A percentile compares a stretch with the other conserved stretches of the same genome.
Evolutionary conservation across 2,797 vertebrate species (phyloP).

Genomic region (Sciaenops ocellatus): DNA sequence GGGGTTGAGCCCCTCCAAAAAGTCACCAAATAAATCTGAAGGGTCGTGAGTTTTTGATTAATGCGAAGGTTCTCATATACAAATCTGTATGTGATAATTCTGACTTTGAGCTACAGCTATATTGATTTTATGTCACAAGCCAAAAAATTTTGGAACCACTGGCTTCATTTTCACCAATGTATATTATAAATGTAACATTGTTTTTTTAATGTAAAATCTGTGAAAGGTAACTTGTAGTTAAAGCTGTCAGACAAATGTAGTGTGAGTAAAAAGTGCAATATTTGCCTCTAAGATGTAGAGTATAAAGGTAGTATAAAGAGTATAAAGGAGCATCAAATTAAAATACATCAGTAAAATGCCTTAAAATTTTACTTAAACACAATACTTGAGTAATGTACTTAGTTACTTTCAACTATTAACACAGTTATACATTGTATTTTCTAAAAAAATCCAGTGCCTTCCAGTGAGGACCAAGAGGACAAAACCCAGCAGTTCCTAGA

Average conservation of each 20-base stretch:
- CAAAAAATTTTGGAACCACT: neutral
- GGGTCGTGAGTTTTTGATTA: no score
- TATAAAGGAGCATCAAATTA: neutral
- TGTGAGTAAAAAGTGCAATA: neutral
- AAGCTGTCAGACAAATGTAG: neutral
- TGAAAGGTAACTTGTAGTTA: neutral
- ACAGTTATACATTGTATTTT: neutral
- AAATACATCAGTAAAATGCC: neutral
- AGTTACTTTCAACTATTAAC: neutral
- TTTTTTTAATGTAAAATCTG: neutral
- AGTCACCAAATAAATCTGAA: no score
- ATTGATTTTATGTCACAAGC: neutral
- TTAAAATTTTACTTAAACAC: neutral
- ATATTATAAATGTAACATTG: neutral
- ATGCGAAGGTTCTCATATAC: no score
- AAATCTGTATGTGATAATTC: no score
- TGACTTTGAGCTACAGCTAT: neutral
- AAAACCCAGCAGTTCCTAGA: conserved; percentile 16
- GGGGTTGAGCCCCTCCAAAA: no score
- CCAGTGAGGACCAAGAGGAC: neutral
- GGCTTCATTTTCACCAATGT: neutral
- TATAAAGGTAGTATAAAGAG: neutral
- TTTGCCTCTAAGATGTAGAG: neutral
- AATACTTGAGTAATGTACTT: no score
- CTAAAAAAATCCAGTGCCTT: conserved; percentile 19